These are phyloP conservation scores for Miniopterus natalensis DNA, from an alignment of 2,113 vertebrate genomes.

Conservation along the genomic window DNA sequence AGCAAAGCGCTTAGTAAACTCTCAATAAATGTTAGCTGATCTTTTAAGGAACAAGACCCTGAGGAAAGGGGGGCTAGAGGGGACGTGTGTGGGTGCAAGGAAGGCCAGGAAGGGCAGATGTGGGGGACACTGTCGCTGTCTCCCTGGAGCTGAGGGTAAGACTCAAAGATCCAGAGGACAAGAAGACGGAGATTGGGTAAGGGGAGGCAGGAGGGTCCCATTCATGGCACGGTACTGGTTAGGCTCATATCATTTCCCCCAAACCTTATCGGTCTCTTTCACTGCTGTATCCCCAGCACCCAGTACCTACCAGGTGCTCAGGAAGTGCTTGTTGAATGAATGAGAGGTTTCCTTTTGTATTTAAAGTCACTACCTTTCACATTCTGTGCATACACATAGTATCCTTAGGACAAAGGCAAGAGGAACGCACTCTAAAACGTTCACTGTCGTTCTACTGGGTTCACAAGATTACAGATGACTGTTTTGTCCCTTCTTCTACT, in stretches of 20 bases:
- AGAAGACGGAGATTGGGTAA: not conserved
- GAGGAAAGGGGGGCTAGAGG: not conserved
- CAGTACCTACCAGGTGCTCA: not conserved
- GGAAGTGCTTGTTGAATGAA: not conserved
- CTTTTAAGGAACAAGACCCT: not conserved
- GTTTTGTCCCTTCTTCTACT: not conserved
- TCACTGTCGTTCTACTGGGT: not conserved
- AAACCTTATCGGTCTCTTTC: not conserved
- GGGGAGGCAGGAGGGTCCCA: not conserved
- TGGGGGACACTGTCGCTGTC: not conserved
- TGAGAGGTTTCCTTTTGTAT: not conserved
- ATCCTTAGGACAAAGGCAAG: not conserved
- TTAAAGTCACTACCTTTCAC: not conserved
- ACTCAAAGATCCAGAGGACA: not conserved
- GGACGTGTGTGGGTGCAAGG: not conserved
- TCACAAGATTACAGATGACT: not conserved
- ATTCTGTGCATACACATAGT: not conserved
- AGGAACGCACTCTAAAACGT: not conserved
- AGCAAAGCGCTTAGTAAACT: not conserved
- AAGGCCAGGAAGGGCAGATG: not conserved
- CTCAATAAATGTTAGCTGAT: not conserved
- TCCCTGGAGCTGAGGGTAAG: not conserved
- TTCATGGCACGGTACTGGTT: not conserved
- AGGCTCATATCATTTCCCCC: not conserved
- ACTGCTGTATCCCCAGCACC: not conserved